Evolutionary conservation across 2,113 vertebrate genomes (phyloP).

Genomic region (Micromys minutus): DNA sequence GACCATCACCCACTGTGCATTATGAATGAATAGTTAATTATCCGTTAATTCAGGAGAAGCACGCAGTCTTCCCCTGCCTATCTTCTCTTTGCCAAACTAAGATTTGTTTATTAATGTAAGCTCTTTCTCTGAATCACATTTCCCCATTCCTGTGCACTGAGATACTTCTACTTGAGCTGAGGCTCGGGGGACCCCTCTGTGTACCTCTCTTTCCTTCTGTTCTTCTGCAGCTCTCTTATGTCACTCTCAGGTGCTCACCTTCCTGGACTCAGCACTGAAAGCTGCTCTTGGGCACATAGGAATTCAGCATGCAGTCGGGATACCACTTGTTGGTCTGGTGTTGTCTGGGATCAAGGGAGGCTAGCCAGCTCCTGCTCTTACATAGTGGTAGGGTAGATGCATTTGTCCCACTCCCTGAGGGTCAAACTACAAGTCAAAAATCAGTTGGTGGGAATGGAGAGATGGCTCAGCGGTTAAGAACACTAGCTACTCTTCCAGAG

Average conservation of each 20-base stretch:
- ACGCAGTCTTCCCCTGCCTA: background rate
- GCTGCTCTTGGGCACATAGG: fast-evolving
- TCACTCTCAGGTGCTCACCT: fast-evolving
- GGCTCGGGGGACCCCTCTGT: background rate
- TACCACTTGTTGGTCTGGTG: fast-evolving
- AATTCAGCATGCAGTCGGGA: fast-evolving
- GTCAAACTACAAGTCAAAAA: background rate
- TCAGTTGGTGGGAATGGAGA: too few relatives aligned
- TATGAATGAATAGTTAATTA: background rate
- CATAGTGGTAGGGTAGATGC: fast-evolving
- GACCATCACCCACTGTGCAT: too few relatives aligned
- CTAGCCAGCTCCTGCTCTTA: background rate
- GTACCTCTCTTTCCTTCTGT: background rate
- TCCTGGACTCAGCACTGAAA: background rate
- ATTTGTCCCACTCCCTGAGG: background rate
- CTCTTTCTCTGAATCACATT: background rate
- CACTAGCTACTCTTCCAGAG: too few relatives aligned
- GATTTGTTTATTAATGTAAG: background rate
- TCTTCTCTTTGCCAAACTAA: background rate
- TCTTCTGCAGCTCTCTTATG: background rate
- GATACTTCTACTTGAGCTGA: fast-evolving
- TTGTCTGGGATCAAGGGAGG: background rate
- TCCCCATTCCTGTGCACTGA: background rate
- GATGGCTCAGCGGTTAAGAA: too few relatives aligned
- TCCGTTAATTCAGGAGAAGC: background rate